Conservation (phyloP, 2,888 invertebrate genomes). For the Tetragonula carbonaria region DNA sequence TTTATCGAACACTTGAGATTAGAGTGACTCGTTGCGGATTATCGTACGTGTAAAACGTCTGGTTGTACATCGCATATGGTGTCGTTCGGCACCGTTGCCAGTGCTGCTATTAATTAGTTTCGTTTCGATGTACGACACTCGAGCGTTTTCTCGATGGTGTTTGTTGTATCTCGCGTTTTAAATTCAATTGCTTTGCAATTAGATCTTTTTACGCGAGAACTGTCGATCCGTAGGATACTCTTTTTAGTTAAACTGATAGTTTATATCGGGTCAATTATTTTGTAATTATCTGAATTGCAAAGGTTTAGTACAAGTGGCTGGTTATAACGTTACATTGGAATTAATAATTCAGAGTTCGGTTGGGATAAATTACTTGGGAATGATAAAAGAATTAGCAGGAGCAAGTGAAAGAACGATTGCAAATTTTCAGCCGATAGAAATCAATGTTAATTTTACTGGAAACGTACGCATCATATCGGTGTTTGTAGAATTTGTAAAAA, state of each 20-base stretch:
- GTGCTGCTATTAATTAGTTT: conserved; percentile 36
- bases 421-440: not conserved
- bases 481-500: not conserved
- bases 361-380: too few species aligned
- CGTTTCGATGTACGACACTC: not conserved
- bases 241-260: too few species aligned
- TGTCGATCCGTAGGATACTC: too few species aligned
- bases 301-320: too few species aligned
- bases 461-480: too few species aligned
- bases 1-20: conserved; percentile 80
- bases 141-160: not conserved
- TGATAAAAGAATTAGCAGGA: not conserved
- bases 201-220: not conserved
- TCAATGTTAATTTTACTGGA: not conserved
- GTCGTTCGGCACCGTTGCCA: not conserved
- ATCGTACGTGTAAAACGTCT: conserved; percentile 57
- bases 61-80: conserved; percentile 53
- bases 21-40: conserved; percentile 78
- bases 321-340: not conserved
- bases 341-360: not conserved
- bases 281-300: too few species aligned
- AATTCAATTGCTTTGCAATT: not conserved
- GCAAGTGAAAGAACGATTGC: too few species aligned
- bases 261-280: too few species aligned
- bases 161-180: not conserved